Evolutionary conservation across 2,888 invertebrate species (phyloP).

Genomic region (Strigamia crassipes): DNA sequence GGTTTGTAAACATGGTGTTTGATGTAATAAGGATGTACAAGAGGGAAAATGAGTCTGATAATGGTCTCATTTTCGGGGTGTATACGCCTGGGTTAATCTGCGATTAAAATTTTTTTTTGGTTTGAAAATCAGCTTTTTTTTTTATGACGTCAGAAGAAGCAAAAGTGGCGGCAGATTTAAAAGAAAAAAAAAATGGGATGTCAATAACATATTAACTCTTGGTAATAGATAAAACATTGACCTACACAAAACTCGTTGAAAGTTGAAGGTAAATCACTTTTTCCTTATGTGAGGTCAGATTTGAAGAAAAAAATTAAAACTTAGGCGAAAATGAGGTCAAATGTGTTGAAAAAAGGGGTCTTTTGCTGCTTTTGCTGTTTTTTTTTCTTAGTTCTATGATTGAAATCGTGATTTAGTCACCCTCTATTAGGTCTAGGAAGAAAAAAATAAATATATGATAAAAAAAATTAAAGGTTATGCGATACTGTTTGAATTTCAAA

Average conservation of each 20-base stretch:
- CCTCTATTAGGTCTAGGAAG: not conserved
- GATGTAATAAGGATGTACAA: too few species aligned
- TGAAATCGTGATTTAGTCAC: not conserved
- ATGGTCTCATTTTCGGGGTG: too few species aligned
- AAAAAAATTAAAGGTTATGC: not conserved
- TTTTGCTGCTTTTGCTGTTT: not conserved
- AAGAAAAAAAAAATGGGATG: not conserved
- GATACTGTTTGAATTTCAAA: slow-evolving; percentile 1
- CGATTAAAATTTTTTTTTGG: too few species aligned
- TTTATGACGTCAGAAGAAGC: too few species aligned
- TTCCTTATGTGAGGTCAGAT: not conserved
- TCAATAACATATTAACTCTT: not conserved
- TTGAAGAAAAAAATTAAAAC: too few species aligned
- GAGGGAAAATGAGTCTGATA: too few species aligned
- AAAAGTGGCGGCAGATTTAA: too few species aligned
- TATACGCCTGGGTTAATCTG: too few species aligned
- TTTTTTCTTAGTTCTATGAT: not conserved
- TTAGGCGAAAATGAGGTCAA: not conserved
- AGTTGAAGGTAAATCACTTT: slow-evolving; percentile 16
- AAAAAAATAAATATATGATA: not conserved
- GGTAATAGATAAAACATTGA: not conserved
- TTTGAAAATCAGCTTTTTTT: too few species aligned
- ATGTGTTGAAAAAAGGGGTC: not conserved
- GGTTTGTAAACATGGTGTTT: too few species aligned
- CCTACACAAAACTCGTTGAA: not conserved